These are phyloP conservation scores for Lordiphosa collinella DNA, from an alignment of 1,140 invertebrate species.

Conservation along the genomic window DNA sequence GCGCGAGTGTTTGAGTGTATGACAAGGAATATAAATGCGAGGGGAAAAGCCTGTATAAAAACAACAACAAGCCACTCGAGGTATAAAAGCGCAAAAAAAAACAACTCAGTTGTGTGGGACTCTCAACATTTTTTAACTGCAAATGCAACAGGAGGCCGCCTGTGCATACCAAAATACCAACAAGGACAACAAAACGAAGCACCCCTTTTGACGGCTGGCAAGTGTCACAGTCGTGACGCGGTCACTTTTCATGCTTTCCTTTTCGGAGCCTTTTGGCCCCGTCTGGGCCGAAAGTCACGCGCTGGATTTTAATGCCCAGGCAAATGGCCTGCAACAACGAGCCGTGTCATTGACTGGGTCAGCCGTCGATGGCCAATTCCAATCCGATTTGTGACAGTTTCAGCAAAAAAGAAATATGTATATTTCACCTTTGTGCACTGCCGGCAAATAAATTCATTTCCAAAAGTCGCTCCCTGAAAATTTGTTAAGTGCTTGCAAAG, in stretches of 20 bases:
- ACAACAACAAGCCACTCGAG: conserved; percentile 1
- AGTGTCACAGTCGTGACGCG: conserved; percentile 4
- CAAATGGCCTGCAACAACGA: not conserved
- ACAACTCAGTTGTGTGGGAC: conserved; percentile 5
- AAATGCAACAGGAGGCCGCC: conserved; percentile 3
- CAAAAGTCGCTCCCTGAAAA: too few relatives aligned
- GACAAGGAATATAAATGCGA: conserved; percentile 8
- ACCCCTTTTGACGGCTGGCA: conserved; percentile 3
- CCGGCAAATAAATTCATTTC: too few relatives aligned
- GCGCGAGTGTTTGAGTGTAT: not conserved
- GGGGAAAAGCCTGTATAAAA: conserved; percentile 5
- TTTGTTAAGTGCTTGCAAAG: too few relatives aligned
- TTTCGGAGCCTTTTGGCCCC: not conserved
- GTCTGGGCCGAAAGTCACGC: conserved; percentile 7
- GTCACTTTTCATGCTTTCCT: conserved; percentile 5
- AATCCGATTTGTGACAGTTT: conserved; percentile 7
- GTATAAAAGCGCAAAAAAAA: not conserved
- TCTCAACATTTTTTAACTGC: conserved; percentile 1
- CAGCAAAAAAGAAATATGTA: not conserved
- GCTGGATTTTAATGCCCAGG: conserved; percentile 1
- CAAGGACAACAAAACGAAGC: not conserved
- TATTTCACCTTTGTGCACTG: too few relatives aligned
- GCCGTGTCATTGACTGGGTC: conserved; percentile 9
- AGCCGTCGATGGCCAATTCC: conserved; percentile 1
- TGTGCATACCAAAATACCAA: not conserved